These are phyloP conservation scores for Oegoconia quadripuncta DNA, from an alignment of 2,888 invertebrate genomes.

Conservation along the genomic window DNA sequence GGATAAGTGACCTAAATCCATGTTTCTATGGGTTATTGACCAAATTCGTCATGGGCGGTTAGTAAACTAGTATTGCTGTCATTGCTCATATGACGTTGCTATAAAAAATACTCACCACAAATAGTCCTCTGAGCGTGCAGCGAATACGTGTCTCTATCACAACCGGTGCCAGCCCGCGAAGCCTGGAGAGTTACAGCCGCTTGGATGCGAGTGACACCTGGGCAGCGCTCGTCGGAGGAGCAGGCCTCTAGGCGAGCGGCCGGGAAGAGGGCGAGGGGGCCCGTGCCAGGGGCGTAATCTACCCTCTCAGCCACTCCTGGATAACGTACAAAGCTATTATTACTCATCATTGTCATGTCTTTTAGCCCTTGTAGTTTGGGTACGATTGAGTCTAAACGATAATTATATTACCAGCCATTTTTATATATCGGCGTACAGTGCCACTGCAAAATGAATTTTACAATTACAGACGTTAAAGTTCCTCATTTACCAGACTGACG, in stretches of 20 bases:
- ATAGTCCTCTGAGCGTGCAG: constrained; percentile 90
- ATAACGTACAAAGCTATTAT: neutral
- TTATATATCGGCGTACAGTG: no score
- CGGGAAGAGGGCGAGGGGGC: constrained; percentile 89
- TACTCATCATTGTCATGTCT: no score
- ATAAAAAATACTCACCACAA: constrained; percentile 80
- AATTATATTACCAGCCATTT: no score
- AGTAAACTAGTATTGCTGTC: no score
- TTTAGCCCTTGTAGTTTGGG: no score
- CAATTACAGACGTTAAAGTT: no score
- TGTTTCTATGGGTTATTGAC: no score
- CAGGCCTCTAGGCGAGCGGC: constrained; percentile 93
- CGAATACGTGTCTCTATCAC: constrained; percentile 96
- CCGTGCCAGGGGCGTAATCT: constrained; percentile 91
- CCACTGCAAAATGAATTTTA: no score
- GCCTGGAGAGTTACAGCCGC: constrained; percentile 85
- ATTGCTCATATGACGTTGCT: neutral
- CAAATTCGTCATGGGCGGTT: no score
- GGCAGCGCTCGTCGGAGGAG: constrained; percentile 93
- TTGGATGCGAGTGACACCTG: constrained; percentile 82
- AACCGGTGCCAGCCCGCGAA: constrained; percentile 94
- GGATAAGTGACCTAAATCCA: no score
- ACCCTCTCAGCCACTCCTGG: constrained; percentile 88
- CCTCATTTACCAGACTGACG: no score
- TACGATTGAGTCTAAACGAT: no score